Evolutionary conservation across 2,797 vertebrate species (phyloP), one percentile per base, ranked within the genome.

Genomic region (Syndactyla subalaris): DNA sequence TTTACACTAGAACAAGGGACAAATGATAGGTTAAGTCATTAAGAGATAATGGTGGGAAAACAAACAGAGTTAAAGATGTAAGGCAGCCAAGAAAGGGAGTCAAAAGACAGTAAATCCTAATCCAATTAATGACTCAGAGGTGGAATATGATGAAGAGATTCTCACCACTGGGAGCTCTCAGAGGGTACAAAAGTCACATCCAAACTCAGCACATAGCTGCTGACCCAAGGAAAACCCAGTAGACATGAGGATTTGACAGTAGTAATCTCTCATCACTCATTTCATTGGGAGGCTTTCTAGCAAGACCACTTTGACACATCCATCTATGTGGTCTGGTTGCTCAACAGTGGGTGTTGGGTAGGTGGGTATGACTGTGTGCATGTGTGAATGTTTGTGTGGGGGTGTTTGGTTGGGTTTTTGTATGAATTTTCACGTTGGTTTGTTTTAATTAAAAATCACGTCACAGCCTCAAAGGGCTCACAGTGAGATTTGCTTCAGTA

Each of bases 311-410:
- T 43, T 12, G 19, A 70, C 65, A 52, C 30, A 21, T 22, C 57
- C 12, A 58, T 30, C 43, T 58, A 2, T 3, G 4, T 22, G 8
- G 36, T 24, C 38, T 54, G 36, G 11, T 7, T 67, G 38, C 21
- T 55, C 6, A 2, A 14, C 12, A 71, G 21, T 30, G 49, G 32
- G 32, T 30, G 7, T 9, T n/a, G 23, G 62, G 13, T 39, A 29
- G 0, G 0, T 20, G 49, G 27, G 14, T 22, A 36, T 6, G 8
- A 67, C 16, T 20, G 6, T 5, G 26, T 14, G 30, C 18, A 54
- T 20, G 26, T 3, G 10, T 13, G 10, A 38, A 22, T 36, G 20
- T 15, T 62, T 21, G 13, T 39, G 10, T 9, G 26, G 7, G 22
- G 30, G 62, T 18, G 30, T 32, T 65, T 36, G 34, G 16, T 32